Percentiles rank a stretch among this genome's conserved stretches.
Conservation (phyloP, 1,140 invertebrate species). For the Antheraea pernyi region DNA sequence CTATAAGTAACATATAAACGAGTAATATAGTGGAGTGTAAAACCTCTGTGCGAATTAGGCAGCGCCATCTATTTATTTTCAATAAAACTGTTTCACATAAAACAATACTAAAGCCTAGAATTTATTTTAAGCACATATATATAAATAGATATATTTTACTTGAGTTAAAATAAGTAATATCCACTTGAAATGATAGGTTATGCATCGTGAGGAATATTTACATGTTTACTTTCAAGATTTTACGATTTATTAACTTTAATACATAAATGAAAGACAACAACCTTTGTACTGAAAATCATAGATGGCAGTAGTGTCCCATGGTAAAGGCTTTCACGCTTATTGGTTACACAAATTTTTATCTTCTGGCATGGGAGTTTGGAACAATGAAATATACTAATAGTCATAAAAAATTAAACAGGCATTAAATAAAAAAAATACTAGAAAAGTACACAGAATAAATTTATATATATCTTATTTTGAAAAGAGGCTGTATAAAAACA, state of each 20-base stretch:
- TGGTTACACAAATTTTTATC: background rate
- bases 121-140: background rate
- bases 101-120: background rate
- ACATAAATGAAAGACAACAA: background rate
- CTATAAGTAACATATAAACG: too few species aligned
- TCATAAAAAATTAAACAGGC: background rate
- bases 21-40: too few species aligned
- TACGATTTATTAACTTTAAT: background rate
- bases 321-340: conserved; percentile 46
- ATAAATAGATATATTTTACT: background rate
- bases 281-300: conserved; percentile 15
- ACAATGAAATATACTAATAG: background rate
- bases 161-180: background rate
- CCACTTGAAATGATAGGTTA: background rate
- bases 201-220: background rate
- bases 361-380: background rate
- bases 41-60: background rate
- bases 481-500: conserved; percentile 44
- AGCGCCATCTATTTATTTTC: background rate
- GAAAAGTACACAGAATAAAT: background rate
- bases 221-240: too few species aligned
- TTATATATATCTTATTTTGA: background rate
- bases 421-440: background rate
- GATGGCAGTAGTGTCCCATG: conserved; percentile 54
- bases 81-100: background rate